phyloP scores from a whole-genome alignment of 2,888 invertebrate species.

The Apotomis turbidana region DNA sequence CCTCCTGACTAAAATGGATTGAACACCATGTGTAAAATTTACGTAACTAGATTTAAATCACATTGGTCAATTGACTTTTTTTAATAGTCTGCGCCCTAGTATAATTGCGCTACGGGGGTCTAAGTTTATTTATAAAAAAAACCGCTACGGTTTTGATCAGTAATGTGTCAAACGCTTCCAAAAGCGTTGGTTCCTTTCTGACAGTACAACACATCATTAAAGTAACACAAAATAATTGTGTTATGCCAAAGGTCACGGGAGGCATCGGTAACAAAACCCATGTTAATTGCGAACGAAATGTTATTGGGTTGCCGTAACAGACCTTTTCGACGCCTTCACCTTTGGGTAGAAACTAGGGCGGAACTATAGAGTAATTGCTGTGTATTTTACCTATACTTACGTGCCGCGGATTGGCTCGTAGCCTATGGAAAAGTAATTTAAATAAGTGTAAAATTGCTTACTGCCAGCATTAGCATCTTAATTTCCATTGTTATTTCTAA shows the following conservation, averaged over 20 bases:
- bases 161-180: too few species aligned
- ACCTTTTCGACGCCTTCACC: conserved; percentile 62
- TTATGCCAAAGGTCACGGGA: conserved; percentile 16
- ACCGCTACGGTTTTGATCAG: too few species aligned
- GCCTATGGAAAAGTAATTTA: not conserved
- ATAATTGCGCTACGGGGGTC: too few species aligned
- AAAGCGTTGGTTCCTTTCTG: not conserved
- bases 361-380: conserved; percentile 48
- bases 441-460: too few species aligned
- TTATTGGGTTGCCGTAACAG: conserved; percentile 43
- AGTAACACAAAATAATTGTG: not conserved
- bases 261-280: conserved; percentile 26
- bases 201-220: not conserved
- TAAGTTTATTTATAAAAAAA: too few species aligned
- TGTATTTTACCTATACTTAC: conserved; percentile 1
- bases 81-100: too few species aligned
- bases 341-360: conserved; percentile 60
- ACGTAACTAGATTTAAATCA: too few species aligned
- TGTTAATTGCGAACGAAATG: conserved; percentile 33
- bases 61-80: too few species aligned
- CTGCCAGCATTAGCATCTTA: too few species aligned
- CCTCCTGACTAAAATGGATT: too few species aligned
- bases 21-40: too few species aligned
- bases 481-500: too few species aligned
- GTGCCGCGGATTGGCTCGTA: not conserved